Percentiles rank a stretch among this genome's conserved stretches.
These are phyloP conservation scores for Cartodere bifasciata DNA, from an alignment of 2,888 invertebrate genomes.

Conservation along the genomic window DNA sequence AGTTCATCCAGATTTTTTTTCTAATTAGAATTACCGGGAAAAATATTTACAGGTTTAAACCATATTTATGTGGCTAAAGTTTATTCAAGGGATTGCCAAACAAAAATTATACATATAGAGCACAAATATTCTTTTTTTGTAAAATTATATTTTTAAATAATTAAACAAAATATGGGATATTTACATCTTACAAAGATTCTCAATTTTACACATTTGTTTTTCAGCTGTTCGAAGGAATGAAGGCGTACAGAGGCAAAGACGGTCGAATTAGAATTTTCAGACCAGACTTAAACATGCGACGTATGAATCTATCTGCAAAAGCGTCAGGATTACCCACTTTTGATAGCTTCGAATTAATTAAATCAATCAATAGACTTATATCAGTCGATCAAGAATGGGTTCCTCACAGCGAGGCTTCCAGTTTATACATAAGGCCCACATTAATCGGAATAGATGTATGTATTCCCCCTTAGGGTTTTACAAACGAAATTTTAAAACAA, in stretches of 20 bases:
- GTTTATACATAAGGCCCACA: slow-evolving; percentile 92
- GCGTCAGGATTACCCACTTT: slow-evolving; percentile 83
- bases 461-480: slow-evolving; percentile 16
- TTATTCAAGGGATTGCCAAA: too few relatives aligned
- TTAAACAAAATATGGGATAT: too few relatives aligned
- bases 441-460: slow-evolving; percentile 94
- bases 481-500: slow-evolving; percentile 1
- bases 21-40: too few relatives aligned
- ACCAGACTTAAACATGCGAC: slow-evolving; percentile 86
- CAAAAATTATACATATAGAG: too few relatives aligned
- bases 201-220: slow-evolving; percentile 17
- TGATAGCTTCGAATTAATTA: slow-evolving; percentile 71
- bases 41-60: too few relatives aligned
- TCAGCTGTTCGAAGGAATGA: slow-evolving; percentile 96
- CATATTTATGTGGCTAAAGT: too few relatives aligned
- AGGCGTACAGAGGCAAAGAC: slow-evolving; percentile 89
- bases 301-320: slow-evolving; percentile 79
- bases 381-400: slow-evolving; percentile 97
- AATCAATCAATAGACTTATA: slow-evolving; percentile 73
- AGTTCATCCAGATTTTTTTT: too few relatives aligned
- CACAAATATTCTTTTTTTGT: too few relatives aligned
- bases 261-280: slow-evolving; percentile 88
- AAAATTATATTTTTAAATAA: too few relatives aligned
- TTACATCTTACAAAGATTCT: too few relatives aligned
- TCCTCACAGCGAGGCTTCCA: slow-evolving; percentile 78